A percentile compares a stretch with the other conserved stretches of the same genome.
These are phyloP conservation scores for Nasonia oneida DNA, from an alignment of 2,888 invertebrate genomes.

Conservation along the genomic window DNA sequence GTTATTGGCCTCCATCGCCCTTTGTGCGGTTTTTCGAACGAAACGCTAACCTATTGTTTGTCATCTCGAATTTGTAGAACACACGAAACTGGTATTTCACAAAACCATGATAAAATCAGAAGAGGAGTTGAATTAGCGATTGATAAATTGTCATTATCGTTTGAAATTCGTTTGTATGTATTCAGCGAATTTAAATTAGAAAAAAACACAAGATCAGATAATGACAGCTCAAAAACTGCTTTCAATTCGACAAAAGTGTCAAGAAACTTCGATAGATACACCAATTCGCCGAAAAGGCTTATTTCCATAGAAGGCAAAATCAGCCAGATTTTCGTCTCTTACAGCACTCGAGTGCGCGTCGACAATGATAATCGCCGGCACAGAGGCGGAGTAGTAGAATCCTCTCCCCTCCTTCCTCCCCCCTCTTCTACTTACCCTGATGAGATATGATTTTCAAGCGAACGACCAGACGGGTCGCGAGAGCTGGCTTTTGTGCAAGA, in stretches of 20 bases:
- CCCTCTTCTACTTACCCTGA: slow-evolving; percentile 36
- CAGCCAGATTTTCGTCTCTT: slow-evolving; percentile 7
- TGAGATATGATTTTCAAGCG: slow-evolving; percentile 42
- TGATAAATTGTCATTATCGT: too few relatives aligned
- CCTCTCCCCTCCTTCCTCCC: not conserved
- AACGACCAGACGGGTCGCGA: not conserved
- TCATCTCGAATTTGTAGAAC: too few relatives aligned
- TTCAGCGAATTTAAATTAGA: not conserved
- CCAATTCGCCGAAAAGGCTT: not conserved
- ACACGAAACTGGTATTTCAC: too few relatives aligned
- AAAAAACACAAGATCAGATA: not conserved
- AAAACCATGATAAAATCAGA: too few relatives aligned
- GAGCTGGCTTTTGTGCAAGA: not conserved
- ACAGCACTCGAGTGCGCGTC: not conserved
- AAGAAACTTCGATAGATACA: not conserved
- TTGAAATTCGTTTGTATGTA: too few relatives aligned
- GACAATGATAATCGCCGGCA: not conserved
- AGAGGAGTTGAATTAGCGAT: too few relatives aligned
- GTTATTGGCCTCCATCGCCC: not conserved
- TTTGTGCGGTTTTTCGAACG: not conserved
- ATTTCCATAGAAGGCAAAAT: not conserved
- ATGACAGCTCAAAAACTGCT: not conserved
- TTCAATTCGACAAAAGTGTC: not conserved
- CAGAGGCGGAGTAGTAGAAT: not conserved
- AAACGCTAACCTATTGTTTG: not conserved